Conservation (phyloP, 2,797 vertebrate genomes). For the Anisognathus igniventris region DNA sequence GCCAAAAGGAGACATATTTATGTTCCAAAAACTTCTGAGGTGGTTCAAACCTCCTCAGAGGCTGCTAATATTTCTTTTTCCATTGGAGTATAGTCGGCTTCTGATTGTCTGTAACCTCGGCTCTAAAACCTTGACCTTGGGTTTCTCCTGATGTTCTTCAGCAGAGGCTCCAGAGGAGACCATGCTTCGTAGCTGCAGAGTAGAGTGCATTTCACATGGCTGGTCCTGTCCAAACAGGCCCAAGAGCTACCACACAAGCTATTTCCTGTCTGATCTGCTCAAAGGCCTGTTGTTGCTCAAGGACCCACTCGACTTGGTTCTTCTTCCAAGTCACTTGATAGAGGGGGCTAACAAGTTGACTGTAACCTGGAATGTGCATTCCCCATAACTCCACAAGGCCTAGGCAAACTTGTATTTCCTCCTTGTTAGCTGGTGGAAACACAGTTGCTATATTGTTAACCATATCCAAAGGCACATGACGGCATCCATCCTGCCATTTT, state of each 20-base stretch:
- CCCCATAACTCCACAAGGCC: background rate
- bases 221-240: background rate
- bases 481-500: background rate
- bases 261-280: background rate
- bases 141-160: background rate
- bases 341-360: background rate
- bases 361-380: background rate
- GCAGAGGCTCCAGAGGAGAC: background rate
- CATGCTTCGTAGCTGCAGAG: background rate
- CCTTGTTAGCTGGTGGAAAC: background rate
- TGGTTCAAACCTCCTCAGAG: background rate
- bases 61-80: background rate
- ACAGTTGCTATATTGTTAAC: background rate
- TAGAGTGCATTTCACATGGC: background rate
- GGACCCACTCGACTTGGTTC: background rate
- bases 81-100: background rate
- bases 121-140: background rate
- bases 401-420: background rate
- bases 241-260: background rate
- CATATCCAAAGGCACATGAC: background rate
- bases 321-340: background rate
- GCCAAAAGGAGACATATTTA: background rate
- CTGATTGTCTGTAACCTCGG: background rate
- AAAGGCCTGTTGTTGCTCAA: background rate
- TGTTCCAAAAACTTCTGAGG: background rate